phyloP scores from a whole-genome alignment of 2,113 vertebrate genomes.

The Neotragus moschatus region DNA sequence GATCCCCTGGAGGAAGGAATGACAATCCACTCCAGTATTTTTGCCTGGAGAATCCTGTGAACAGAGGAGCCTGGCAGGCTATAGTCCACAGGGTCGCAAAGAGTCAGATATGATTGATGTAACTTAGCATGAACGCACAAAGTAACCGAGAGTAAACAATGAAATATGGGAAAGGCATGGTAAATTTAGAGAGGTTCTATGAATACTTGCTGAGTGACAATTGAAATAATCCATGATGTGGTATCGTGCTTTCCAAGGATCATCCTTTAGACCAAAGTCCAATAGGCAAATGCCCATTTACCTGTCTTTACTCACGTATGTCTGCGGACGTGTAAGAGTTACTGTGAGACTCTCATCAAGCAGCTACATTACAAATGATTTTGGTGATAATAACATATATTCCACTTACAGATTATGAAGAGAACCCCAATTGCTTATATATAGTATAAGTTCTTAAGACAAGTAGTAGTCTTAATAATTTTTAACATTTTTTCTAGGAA shows the following conservation, averaged over 20 bases:
- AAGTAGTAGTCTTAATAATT: neutral
- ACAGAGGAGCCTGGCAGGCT: neutral
- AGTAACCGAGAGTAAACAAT: neutral
- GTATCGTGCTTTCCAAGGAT: neutral
- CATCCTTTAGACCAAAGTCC: neutral
- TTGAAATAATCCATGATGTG: neutral
- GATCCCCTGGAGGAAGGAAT: neutral
- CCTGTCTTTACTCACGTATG: neutral
- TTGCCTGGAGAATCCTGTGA: neutral
- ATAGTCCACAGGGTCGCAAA: neutral
- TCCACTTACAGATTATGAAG: neutral
- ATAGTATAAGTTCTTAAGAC: neutral
- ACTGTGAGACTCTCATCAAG: neutral
- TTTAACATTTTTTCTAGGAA: neutral
- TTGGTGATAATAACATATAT: neutral
- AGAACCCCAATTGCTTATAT: neutral
- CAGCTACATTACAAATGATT: neutral
- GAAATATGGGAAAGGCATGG: neutral
- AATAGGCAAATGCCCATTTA: neutral
- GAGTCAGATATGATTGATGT: neutral
- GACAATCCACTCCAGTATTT: neutral
- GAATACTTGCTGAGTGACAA: neutral
- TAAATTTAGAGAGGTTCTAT: neutral
- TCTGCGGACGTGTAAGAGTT: neutral
- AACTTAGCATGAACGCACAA: neutral